A percentile compares a stretch with the other conserved stretches of the same genome.
Evolutionary conservation across 2,888 invertebrate genomes (phyloP).

Genomic region (Noctua pronuba): DNA sequence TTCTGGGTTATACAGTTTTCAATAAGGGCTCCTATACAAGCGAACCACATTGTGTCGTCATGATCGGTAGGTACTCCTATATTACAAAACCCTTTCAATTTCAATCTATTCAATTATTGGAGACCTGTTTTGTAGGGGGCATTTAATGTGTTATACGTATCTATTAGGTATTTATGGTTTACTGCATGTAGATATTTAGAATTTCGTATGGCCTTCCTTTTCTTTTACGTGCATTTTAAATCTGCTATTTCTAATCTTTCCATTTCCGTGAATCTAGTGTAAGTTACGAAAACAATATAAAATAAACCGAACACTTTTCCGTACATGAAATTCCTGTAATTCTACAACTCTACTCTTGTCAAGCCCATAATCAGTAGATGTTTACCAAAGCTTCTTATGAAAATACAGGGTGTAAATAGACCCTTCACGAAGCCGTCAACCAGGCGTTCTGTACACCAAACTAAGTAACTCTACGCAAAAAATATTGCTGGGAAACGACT

Average conservation of each 20-base stretch:
- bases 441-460: too few relatives aligned
- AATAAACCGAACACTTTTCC: background rate
- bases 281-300: background rate
- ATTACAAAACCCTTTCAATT: conserved; percentile 50
- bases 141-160: background rate
- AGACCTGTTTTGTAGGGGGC: background rate
- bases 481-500: too few relatives aligned
- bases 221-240: background rate
- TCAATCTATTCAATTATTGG: conserved; percentile 41
- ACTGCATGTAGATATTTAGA: background rate
- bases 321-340: background rate
- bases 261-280: background rate
- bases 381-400: background rate
- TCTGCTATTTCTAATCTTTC: background rate
- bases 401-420: too few relatives aligned
- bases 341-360: background rate
- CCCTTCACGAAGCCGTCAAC: too few relatives aligned
- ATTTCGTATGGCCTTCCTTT: background rate
- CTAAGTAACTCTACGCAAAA: too few relatives aligned
- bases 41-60: conserved; percentile 26
- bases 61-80: conserved; percentile 24
- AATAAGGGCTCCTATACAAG: conserved; percentile 50
- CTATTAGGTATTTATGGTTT: conserved; percentile 1
- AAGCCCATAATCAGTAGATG: background rate
- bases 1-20: conserved; percentile 47